A percentile compares a stretch with the other conserved stretches of the same genome.
These are phyloP conservation scores for Parotocinclus haroldoi DNA, from an alignment of 2,797 vertebrate genomes.

Conservation along the genomic window DNA sequence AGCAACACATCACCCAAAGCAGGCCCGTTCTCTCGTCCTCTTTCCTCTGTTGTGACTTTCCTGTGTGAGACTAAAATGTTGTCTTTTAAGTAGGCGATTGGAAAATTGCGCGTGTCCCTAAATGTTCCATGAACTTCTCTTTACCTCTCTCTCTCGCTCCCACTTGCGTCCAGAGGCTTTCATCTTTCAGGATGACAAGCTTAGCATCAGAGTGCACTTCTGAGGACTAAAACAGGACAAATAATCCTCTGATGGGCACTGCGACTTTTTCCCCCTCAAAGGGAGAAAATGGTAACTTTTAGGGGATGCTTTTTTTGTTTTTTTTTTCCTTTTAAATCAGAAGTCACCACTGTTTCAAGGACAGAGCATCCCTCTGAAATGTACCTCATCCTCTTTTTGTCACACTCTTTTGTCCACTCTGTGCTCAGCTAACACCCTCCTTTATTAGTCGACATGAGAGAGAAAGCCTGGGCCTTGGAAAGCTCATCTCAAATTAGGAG, in stretches of 20 bases:
- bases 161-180: constrained; percentile 55
- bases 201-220: constrained; percentile 62
- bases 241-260: constrained; percentile 46
- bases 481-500: constrained; percentile 35
- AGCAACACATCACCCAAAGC: constrained; percentile 55
- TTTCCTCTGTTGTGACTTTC: constrained; percentile 40
- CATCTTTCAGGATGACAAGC: constrained; percentile 60
- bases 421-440: constrained; percentile 20
- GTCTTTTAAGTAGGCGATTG: constrained; percentile 51
- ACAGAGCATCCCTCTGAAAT: constrained; percentile 24
- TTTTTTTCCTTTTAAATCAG: constrained; percentile 34
- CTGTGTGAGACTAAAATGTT: constrained; percentile 51
- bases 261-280: constrained; percentile 35
- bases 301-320: constrained; percentile 29
- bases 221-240: constrained; percentile 57
- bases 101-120: constrained; percentile 59
- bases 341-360: constrained; percentile 39
- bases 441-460: constrained; percentile 38
- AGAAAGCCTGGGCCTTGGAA: constrained; percentile 28
- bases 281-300: constrained; percentile 45
- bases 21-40: constrained; percentile 23
- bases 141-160: constrained; percentile 31
- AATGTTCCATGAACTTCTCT: constrained; percentile 63
- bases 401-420: constrained; percentile 24
- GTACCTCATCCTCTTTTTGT: background rate